Evolutionary conservation across 2,113 vertebrate genomes (phyloP).

Genomic region (Tachysurus vachellii): DNA sequence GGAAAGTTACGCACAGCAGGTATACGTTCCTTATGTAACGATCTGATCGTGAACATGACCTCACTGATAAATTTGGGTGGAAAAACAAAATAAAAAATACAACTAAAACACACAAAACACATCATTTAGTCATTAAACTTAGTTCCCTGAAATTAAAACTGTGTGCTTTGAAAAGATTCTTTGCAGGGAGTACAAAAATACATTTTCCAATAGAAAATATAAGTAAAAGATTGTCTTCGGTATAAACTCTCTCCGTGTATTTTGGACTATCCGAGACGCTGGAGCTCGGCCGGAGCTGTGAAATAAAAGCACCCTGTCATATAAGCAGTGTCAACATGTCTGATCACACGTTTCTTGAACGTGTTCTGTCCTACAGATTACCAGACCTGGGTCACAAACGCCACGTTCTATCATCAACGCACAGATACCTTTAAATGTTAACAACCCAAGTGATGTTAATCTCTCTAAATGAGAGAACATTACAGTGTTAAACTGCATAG

Average conservation of each 20-base stretch:
- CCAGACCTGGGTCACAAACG: not conserved
- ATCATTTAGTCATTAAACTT: slow-evolving; percentile 8
- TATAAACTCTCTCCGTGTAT: slow-evolving; percentile 40
- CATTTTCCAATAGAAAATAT: slow-evolving; percentile 66
- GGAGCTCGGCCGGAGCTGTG: not conserved
- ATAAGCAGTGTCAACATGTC: not conserved
- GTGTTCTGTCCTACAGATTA: not conserved
- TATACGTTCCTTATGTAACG: not conserved
- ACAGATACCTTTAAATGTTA: not conserved
- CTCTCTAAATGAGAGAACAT: slow-evolving; percentile 27
- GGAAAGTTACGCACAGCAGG: not conserved
- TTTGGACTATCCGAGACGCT: slow-evolving; percentile 22
- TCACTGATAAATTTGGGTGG: not conserved
- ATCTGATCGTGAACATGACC: not conserved
- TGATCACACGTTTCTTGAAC: not conserved
- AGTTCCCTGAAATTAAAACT: slow-evolving; percentile 62
- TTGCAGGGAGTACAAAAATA: slow-evolving; percentile 73
- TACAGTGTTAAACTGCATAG: slow-evolving; percentile 34
- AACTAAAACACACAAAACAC: not conserved
- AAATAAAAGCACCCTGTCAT: not conserved
- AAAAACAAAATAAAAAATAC: not conserved
- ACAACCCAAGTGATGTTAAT: slow-evolving; percentile 20
- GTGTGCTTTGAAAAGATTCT: slow-evolving; percentile 60
- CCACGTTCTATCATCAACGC: slow-evolving; percentile 3
- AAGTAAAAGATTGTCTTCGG: slow-evolving; percentile 63